A percentile compares a stretch with the other conserved stretches of the same genome.
These are phyloP conservation scores for Tretioscincus oriximinensis DNA, from an alignment of 2,113 vertebrate species.

Conservation along the genomic window DNA sequence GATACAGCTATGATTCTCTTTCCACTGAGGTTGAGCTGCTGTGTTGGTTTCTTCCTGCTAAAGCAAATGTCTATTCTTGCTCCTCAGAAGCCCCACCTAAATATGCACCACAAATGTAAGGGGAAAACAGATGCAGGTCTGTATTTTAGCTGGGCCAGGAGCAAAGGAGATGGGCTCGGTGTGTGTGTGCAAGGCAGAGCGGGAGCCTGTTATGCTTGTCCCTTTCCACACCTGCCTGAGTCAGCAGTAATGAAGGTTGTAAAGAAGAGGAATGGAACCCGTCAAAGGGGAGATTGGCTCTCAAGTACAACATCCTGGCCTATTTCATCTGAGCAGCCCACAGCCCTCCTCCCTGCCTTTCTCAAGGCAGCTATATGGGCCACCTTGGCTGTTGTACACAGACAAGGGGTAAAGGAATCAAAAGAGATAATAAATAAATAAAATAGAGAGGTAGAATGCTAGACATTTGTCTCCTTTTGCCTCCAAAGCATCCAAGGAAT, in stretches of 20 bases:
- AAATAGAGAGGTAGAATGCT: neutral
- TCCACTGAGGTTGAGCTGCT: rapidly evolving
- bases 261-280: constrained; percentile 25
- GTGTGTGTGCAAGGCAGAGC: neutral
- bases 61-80: neutral
- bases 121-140: neutral
- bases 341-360: neutral
- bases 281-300: constrained; percentile 27
- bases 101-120: too few relatives aligned
- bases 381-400: neutral
- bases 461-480: neutral
- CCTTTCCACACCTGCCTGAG: constrained; percentile 4
- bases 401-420: neutral
- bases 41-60: neutral
- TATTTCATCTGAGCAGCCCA: neutral
- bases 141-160: neutral
- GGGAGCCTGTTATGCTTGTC: neutral
- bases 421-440: neutral
- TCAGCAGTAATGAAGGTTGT: constrained; percentile 20
- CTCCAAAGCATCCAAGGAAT: neutral
- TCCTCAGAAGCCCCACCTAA: neutral
- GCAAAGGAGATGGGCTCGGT: neutral
- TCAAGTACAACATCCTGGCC: constrained; percentile 28
- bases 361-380: neutral
- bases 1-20: neutral